Percentiles rank a stretch among this genome's conserved stretches.
Conservation (phyloP, 2,113 vertebrate genomes). For the Mellivora capensis region DNA sequence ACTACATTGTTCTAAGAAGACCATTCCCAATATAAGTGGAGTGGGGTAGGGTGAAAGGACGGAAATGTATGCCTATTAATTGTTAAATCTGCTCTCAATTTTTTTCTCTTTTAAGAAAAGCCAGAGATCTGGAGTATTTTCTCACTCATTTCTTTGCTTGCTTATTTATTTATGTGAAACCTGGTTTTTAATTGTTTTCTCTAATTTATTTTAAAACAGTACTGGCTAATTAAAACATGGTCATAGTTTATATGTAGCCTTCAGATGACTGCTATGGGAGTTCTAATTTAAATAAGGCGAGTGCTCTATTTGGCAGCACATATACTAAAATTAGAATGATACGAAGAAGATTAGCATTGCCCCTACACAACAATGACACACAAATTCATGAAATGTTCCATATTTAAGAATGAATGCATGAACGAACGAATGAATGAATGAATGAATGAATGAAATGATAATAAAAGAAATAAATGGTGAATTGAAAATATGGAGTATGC, state of each 20-base stretch:
- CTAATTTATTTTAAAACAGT: not conserved
- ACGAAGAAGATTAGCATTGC: not conserved
- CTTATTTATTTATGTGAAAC: not conserved
- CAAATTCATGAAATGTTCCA: not conserved
- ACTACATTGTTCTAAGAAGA: fast-evolving
- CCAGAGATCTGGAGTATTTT: not conserved
- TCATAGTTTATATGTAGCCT: not conserved
- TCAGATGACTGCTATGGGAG: not conserved
- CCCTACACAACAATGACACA: not conserved
- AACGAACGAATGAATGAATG: not conserved
- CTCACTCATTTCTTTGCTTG: not conserved
- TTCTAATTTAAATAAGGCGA: not conserved
- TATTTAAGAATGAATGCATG: not conserved
- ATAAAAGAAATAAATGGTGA: not conserved
- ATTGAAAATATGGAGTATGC: not conserved
- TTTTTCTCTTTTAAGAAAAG: not conserved
- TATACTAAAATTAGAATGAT: not conserved
- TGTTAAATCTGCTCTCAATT: not conserved
- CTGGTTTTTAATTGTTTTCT: not conserved
- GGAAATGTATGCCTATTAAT: too few species aligned
- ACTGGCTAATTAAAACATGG: not conserved
- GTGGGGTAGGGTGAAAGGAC: not conserved
- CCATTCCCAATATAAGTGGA: not conserved
- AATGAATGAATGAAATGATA: not conserved
- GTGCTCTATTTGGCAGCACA: not conserved